Percentiles rank a stretch among this genome's conserved stretches.
phyloP scores from a whole-genome alignment of 2,888 invertebrate genomes.

The Caenorhabditis sp. region DNA sequence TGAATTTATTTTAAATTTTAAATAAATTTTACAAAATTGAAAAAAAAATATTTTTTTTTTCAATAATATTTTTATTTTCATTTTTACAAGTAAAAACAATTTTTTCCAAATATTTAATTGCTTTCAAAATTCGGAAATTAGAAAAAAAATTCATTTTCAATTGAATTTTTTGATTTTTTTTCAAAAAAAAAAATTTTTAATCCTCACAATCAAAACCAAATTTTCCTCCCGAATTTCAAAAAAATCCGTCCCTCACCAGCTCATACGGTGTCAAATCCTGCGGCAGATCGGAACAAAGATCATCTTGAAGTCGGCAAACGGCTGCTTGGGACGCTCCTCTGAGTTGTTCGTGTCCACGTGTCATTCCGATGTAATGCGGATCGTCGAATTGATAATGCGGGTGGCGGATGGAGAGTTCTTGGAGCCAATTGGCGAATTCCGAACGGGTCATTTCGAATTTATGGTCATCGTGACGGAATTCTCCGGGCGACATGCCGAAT shows the following conservation, averaged over 20 bases:
- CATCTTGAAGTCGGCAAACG: conserved; percentile 22
- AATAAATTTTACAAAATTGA: background rate
- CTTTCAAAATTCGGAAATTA: too few relatives aligned
- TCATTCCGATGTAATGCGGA: conserved; percentile 53
- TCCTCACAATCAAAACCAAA: background rate
- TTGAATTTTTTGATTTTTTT: conserved; percentile 1
- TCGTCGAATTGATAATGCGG: conserved; percentile 40
- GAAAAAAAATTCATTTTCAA: background rate
- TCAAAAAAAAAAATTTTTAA: background rate
- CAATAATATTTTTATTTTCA: background rate
- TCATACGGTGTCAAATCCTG: conserved; percentile 30
- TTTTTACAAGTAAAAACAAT: too few relatives aligned
- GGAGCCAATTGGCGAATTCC: conserved; percentile 83
- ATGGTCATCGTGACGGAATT: conserved; percentile 84
- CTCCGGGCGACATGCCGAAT: conserved; percentile 66
- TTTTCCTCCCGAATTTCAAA: background rate
- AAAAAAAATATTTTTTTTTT: conserved; percentile 4
- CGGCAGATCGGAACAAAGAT: conserved; percentile 22
- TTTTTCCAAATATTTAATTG: background rate
- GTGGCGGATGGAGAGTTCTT: conserved; percentile 18
- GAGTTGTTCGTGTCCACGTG: conserved; percentile 30
- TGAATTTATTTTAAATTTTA: background rate
- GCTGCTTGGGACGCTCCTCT: conserved; percentile 56
- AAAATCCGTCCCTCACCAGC: conserved; percentile 3
- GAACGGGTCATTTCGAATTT: conserved; percentile 84